These are phyloP conservation scores for Pristionchus maxplancki DNA, from an alignment of 2,888 invertebrate species.

Conservation along the genomic window DNA sequence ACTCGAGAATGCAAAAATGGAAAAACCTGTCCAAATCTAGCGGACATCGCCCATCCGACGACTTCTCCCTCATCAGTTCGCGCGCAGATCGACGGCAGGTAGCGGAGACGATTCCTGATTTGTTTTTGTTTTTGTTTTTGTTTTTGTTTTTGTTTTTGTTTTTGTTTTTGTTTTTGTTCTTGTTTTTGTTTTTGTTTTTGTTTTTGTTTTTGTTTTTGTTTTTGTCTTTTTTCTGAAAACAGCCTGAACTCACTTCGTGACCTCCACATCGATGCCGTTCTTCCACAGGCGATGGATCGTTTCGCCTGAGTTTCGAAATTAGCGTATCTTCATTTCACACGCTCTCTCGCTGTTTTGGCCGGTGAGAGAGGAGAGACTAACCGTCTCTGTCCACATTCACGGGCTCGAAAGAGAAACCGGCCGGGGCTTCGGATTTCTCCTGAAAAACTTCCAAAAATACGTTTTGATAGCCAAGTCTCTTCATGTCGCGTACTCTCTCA, in stretches of 20 bases:
- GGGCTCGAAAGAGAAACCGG: not conserved
- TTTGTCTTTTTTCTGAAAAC: too few species aligned
- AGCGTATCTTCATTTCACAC: too few species aligned
- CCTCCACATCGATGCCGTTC: not conserved
- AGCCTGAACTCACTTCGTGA: not conserved
- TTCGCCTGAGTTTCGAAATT: too few species aligned
- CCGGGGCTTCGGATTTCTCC: not conserved
- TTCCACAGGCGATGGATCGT: constrained; percentile 22
- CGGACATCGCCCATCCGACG: constrained; percentile 14
- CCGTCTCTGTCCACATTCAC: constrained; percentile 7
- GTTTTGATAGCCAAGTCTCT: too few species aligned
- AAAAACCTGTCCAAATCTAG: not conserved
- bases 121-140: not conserved
- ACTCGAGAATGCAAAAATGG: too few species aligned
- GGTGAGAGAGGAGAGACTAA: too few species aligned
- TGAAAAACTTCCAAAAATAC: not conserved
- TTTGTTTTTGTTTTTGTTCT: too few species aligned
- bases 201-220: too few species aligned
- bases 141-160: too few species aligned
- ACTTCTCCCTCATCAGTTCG: not conserved
- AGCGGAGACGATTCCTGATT: not conserved
- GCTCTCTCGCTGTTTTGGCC: too few species aligned
- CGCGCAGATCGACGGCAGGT: constrained; percentile 9
- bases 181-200: too few species aligned
- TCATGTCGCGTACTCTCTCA: too few species aligned